phyloP scores from a whole-genome alignment of 1,140 invertebrate genomes.

The Nixonia krombeini region DNA sequence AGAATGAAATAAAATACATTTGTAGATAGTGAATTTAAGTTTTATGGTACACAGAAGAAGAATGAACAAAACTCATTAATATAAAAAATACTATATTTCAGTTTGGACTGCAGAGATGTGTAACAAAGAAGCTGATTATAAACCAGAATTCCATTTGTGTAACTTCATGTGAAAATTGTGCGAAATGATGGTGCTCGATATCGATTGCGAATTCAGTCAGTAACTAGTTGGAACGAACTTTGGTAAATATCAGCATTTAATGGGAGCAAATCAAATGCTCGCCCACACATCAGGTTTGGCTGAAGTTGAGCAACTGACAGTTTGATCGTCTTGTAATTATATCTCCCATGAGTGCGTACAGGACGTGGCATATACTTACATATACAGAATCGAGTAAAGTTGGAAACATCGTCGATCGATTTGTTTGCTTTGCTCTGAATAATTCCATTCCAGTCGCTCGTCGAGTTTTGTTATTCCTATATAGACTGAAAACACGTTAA shows the following conservation, averaged over 20 bases:
- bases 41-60: no score
- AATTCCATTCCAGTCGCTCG: no score
- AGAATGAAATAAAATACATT: no score
- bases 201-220: slow-evolving; percentile 12
- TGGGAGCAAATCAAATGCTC: slow-evolving; percentile 27
- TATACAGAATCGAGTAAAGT: slow-evolving; percentile 3
- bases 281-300: slow-evolving; percentile 26
- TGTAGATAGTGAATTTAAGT: no score
- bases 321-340: slow-evolving; percentile 39
- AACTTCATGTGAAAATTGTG: no score
- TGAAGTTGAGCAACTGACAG: slow-evolving; percentile 31
- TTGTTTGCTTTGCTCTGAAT: background rate
- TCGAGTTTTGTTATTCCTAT: background rate
- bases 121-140: no score
- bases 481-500: no score
- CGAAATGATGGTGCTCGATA: no score
- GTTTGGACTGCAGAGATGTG: no score
- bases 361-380: slow-evolving; percentile 18
- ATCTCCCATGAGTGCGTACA: slow-evolving; percentile 30
- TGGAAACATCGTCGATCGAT: slow-evolving; percentile 1
- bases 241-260: slow-evolving; percentile 33
- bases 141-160: no score
- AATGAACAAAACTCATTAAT: no score
- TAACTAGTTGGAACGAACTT: slow-evolving; percentile 31
- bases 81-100: no score